These are phyloP conservation scores for Neogobius melanostomus DNA, from an alignment of 2,113 vertebrate genomes.

Conservation along the genomic window DNA sequence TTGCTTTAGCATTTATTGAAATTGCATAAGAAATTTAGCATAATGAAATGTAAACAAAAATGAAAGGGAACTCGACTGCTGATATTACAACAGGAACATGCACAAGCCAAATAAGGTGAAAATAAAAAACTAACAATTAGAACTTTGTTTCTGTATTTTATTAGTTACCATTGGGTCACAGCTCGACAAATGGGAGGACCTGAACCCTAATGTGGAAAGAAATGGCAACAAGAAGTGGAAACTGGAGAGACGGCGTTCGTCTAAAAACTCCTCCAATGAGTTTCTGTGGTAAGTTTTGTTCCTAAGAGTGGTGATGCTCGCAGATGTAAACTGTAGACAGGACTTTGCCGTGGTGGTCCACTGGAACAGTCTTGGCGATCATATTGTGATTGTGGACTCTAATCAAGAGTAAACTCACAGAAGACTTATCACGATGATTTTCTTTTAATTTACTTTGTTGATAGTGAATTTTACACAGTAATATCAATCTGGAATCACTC, in stretches of 20 bases:
- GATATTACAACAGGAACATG: neutral
- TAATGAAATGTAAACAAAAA: neutral
- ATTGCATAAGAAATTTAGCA: neutral
- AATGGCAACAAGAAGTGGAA: conserved; percentile 85
- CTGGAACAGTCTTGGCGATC: no score
- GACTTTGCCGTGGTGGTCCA: no score
- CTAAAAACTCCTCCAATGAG: conserved; percentile 89
- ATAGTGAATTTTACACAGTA: no score
- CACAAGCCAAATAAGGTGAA: neutral
- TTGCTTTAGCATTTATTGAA: conserved; percentile 7
- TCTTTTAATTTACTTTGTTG: no score
- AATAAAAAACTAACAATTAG: neutral
- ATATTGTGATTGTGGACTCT: no score
- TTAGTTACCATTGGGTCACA: conserved; percentile 82
- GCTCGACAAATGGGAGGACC: conserved; percentile 96
- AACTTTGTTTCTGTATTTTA: neutral
- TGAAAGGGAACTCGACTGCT: neutral
- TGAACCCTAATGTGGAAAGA: conserved; percentile 83
- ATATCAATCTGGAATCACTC: no score
- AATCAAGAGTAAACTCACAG: no score
- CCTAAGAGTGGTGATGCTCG: no score
- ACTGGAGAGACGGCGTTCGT: conserved; percentile 85
- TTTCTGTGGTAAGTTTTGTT: conserved; percentile 84
- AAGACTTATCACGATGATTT: no score
- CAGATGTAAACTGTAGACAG: no score